Evolutionary conservation across 1,140 invertebrate genomes (phyloP), one percentile per base, ranked within the genome.

Genomic region (Goniozus legneri): DNA sequence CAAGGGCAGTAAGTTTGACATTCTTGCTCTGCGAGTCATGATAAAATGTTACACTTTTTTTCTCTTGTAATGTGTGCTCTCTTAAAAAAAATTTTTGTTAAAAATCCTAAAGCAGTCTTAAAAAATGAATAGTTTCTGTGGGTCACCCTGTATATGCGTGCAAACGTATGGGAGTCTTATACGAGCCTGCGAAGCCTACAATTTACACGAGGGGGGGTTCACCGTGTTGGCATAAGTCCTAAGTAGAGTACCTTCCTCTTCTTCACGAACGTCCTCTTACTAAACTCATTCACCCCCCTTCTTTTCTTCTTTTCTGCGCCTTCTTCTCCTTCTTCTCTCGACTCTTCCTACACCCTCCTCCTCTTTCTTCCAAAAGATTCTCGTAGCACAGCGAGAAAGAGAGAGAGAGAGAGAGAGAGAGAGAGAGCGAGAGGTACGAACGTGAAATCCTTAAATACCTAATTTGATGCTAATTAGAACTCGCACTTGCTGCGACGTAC

Each of bases 391-490:
- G n/a, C n/a, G n/a, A n/a, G n/a, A n/a, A n/a, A n/a, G n/a, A n/a
- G n/a, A n/a, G n/a, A n/a, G n/a, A n/a, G n/a, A n/a, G n/a, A n/a
- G n/a, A n/a, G n/a, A n/a, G n/a, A n/a, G n/a, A n/a, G n/a, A n/a
- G n/a, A n/a, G n/a, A n/a, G n/a, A n/a, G n/a, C n/a, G n/a, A 24
- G 19, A 46, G 27, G 34, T 39, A 44, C 42, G 44, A 58, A 64
- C 61, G 57, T 64, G 58, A 73, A 69, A 72, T 73, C 59, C 60
- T 69, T 57, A 59, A 65, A 67, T 72, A 71, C 60, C 66, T 64
- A 71, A 71, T 71, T 75, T 70, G 63, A 70, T 65, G 68, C 69
- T 73, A 71, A 74, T 74, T 71, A 64, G 52, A 49, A 61, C 54
- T 56, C 44, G 47, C 49, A 47, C n/a, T n/a, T n/a, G n/a, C n/a